Evolutionary conservation across 1,140 invertebrate species (phyloP).

Genomic region (Dendroctonus ponderosae): DNA sequence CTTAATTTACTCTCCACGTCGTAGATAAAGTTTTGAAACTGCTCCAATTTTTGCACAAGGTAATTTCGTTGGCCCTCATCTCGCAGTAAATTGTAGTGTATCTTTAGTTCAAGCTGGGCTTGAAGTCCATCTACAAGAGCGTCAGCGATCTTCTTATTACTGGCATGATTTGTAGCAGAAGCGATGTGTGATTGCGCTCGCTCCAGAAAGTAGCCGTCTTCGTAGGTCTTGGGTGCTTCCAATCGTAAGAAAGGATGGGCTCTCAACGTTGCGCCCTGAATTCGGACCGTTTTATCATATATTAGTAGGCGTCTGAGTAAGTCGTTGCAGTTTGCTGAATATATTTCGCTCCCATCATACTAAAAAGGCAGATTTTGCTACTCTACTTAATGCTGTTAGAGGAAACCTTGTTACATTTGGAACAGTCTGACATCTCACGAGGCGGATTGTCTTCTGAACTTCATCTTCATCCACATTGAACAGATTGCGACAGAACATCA

Average conservation of each 20-base stretch:
- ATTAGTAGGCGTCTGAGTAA: slow-evolving; percentile 10
- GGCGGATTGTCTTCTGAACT: not conserved
- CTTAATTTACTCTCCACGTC: not conserved
- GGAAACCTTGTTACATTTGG: not conserved
- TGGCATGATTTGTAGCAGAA: not conserved
- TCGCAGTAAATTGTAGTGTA: slow-evolving; percentile 2
- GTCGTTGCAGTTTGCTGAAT: slow-evolving; percentile 4
- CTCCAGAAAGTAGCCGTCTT: not conserved
- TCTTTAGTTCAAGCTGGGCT: slow-evolving; percentile 11
- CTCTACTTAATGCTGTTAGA: not conserved
- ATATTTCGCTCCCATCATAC: slow-evolving; percentile 2
- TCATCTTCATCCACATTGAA: slow-evolving; percentile 6
- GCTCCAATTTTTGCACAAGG: not conserved
- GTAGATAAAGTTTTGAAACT: slow-evolving; percentile 5
- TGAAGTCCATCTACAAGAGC: slow-evolving; percentile 1
- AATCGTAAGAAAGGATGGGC: slow-evolving; percentile 18
- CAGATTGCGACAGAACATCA: slow-evolving; percentile 18
- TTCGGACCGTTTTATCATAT: slow-evolving; percentile 11
- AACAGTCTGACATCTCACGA: not conserved
- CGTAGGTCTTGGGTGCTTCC: not conserved
- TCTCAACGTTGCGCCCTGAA: slow-evolving; percentile 1
- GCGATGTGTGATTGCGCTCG: not conserved
- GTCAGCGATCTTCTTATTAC: not conserved
- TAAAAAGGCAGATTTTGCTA: slow-evolving; percentile 7
- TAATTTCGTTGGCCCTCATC: not conserved